Evolutionary conservation across 2,797 vertebrate species (phyloP).

Genomic region (Sus cebifrons): DNA sequence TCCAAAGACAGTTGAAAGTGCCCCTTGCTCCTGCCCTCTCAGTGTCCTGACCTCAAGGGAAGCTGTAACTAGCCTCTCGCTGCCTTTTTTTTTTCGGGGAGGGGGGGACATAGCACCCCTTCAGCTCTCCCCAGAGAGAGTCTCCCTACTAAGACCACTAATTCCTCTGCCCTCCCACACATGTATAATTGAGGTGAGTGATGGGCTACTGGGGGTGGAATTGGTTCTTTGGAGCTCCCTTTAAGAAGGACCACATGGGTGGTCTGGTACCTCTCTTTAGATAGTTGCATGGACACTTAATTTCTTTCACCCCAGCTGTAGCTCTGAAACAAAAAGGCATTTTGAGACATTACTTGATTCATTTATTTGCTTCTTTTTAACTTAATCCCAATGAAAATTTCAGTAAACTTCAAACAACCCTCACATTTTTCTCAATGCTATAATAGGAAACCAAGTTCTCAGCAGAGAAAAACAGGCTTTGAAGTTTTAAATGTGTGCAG

Average conservation of each 20-base stretch:
- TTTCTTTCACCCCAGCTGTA: not conserved
- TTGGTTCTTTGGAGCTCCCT: not conserved
- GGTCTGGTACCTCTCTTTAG: not conserved
- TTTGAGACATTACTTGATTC: not conserved
- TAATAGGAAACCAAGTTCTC: conserved; percentile 28
- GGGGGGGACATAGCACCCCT: not conserved
- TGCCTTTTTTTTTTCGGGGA: not conserved
- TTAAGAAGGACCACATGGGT: not conserved
- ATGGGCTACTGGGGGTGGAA: not conserved
- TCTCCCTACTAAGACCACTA: not conserved
- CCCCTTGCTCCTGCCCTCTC: not conserved
- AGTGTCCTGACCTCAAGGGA: not conserved
- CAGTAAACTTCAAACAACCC: conserved; percentile 51
- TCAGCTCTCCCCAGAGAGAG: not conserved
- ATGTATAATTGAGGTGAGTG: not conserved
- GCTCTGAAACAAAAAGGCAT: not conserved
- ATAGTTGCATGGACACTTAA: not conserved
- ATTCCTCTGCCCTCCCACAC: not conserved
- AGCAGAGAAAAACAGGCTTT: conserved; percentile 49
- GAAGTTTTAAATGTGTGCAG: conserved; percentile 46
- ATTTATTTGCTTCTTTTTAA: conserved; percentile 20
- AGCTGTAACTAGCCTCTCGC: not conserved
- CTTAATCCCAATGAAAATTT: conserved; percentile 35
- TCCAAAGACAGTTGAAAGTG: not conserved
- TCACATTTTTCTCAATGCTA: conserved; percentile 52